Percentiles rank a stretch among this genome's conserved stretches.
Evolutionary conservation across 2,888 invertebrate species (phyloP).

Genomic region (Tholera decimalis): DNA sequence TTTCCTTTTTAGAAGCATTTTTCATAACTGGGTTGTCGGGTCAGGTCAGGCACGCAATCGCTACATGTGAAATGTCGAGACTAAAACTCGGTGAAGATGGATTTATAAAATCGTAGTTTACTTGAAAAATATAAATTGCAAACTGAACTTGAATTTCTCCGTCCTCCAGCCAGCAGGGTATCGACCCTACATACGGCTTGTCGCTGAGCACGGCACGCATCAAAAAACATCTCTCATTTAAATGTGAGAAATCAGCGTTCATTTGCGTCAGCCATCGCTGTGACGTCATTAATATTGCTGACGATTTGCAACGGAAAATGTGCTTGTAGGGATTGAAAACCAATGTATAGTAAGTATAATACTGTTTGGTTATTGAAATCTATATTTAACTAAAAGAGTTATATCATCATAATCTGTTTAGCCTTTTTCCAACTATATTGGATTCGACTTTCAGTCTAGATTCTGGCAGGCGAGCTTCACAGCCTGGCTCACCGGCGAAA

Average conservation of each 20-base stretch:
- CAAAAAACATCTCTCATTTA: conserved; percentile 27
- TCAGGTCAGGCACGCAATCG: not conserved
- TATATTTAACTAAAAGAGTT: not conserved
- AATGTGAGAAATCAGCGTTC: conserved; percentile 47
- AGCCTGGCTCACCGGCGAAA: too few species aligned
- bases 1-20: not conserved
- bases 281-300: conserved; percentile 30
- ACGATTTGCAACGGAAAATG: conserved; percentile 9
- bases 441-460: too few species aligned
- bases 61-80: not conserved
- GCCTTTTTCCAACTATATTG: too few species aligned
- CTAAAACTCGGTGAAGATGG: not conserved
- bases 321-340: not conserved
- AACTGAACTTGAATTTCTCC: not conserved
- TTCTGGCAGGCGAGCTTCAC: too few species aligned
- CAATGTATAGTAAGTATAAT: not conserved
- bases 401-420: too few species aligned
- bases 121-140: not conserved
- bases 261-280: conserved; percentile 27
- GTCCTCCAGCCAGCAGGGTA: conserved; percentile 1
- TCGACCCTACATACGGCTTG: not conserved
- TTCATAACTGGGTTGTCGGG: not conserved
- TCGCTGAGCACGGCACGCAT: conserved; percentile 4
- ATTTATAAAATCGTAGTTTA: not conserved
- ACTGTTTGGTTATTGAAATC: not conserved